Conservation (phyloP, 2,888 invertebrate genomes). For the Epinotia ramella region DNA sequence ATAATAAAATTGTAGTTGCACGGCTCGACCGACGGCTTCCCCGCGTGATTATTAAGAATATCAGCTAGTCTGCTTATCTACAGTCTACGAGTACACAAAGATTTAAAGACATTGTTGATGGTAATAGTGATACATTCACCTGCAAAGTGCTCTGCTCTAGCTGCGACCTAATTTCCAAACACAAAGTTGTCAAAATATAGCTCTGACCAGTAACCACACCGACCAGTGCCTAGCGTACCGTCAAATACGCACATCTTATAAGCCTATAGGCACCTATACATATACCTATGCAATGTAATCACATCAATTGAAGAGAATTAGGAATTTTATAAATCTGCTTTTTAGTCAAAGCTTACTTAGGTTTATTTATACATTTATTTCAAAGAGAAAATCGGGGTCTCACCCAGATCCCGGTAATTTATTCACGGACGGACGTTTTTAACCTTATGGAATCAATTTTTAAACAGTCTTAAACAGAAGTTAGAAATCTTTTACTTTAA, state of each 20-base stretch:
- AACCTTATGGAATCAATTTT: too few relatives aligned
- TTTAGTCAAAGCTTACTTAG: neutral
- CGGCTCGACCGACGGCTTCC: neutral
- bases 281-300: too few relatives aligned
- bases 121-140: too few relatives aligned
- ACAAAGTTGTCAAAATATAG: conserved; percentile 9
- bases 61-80: conserved; percentile 11
- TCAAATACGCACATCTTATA: neutral
- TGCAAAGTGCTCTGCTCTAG: neutral
- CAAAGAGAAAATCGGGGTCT: conserved; percentile 3
- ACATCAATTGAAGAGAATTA: too few relatives aligned
- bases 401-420: conserved; percentile 12
- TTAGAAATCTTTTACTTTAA: too few relatives aligned
- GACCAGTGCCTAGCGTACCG: neutral
- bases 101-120: too few relatives aligned
- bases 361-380: neutral
- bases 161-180: conserved; percentile 16
- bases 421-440: conserved; percentile 19
- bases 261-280: too few relatives aligned
- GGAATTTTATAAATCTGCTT: neutral
- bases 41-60: neutral
- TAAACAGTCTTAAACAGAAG: too few relatives aligned
- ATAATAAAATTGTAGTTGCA: conserved; percentile 11
- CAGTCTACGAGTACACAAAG: neutral
- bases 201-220: neutral